Conservation (phyloP, 1,140 invertebrate genomes). For the Cotesia vestalis region DNA sequence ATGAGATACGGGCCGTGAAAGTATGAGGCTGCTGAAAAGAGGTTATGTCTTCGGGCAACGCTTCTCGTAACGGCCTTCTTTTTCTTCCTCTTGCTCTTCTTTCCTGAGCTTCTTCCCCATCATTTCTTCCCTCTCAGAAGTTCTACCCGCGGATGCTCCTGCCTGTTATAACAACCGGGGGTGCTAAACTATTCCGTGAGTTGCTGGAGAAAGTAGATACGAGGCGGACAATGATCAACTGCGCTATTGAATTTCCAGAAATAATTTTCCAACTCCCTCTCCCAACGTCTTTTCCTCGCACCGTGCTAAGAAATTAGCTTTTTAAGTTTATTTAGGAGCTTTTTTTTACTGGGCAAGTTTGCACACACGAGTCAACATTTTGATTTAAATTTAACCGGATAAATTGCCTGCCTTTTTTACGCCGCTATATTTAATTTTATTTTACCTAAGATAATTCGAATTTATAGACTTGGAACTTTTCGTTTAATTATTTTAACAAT, state of each 20-base stretch:
- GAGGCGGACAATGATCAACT: conserved; percentile 21
- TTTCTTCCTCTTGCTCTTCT: conserved; percentile 17
- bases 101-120: background rate
- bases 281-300: background rate
- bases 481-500: too few species aligned
- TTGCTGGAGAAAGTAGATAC: conserved; percentile 25
- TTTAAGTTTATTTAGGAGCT: background rate
- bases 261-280: conserved; percentile 3
- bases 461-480: too few species aligned
- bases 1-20: conserved; percentile 33
- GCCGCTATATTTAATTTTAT: too few species aligned
- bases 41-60: conserved; percentile 36
- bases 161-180: background rate
- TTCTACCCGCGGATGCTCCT: too few species aligned
- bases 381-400: too few species aligned
- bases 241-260: conserved; percentile 22
- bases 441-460: too few species aligned
- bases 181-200: conserved; percentile 25
- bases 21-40: conserved; percentile 21
- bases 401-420: too few species aligned
- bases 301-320: conserved; percentile 2
- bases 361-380: background rate
- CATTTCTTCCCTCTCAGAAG: background rate
- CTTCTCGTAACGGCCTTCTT: conserved; percentile 24
- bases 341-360: background rate